Base-by-base conservation (phyloP, 2,888 invertebrate species). In the Sisyra nigra region DNA sequence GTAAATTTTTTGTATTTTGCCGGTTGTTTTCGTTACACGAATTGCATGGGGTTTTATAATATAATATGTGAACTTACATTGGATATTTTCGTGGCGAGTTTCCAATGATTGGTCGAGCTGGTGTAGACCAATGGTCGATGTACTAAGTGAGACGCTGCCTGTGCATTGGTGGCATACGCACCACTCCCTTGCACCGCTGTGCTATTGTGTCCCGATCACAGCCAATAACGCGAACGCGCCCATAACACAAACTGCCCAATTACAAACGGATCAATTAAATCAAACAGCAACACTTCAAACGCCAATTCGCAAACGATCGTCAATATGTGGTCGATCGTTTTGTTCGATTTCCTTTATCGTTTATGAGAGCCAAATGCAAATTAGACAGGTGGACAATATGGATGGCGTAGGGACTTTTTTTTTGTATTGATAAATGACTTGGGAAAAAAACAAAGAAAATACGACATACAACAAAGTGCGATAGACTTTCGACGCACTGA, bases 91-190 rank as follows among this genome's bases (percentile, higher is more conserved):
- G 69, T 68, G 65, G 65, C 75, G 75, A 77, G 76, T 80, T 76
- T 76, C 73, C 80, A 72, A 80, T 82, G 84, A 84, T 86, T 85
- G 86, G 84, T 80, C 79, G 80, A 76, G 76, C 74, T 77, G 76
- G 71, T 74, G 73, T 79, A 79, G 78, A 78, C 80, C 79, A 80
- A 81, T 80, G 80, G 80, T 71, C 80, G 78, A 74, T 75, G 80
- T 80, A 67, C 65, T 64, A 61, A 58, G 63, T 61, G 62, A 71
- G 69, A 70, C 69, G 71, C 72, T 61, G 72, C 71, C 68, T 71
- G 72, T 69, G 75, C 74, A 78, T 74, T 78, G 75, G 76, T 75
- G 76, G 74, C 71, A 72, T 71, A 71, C 71, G 68, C 66, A 74
- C 75, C 75, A 76, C 74, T 76, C 74, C 73, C 71, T 59, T 55